Conservation (phyloP, 2,888 invertebrate genomes). For the Hymenopus coronatus region DNA sequence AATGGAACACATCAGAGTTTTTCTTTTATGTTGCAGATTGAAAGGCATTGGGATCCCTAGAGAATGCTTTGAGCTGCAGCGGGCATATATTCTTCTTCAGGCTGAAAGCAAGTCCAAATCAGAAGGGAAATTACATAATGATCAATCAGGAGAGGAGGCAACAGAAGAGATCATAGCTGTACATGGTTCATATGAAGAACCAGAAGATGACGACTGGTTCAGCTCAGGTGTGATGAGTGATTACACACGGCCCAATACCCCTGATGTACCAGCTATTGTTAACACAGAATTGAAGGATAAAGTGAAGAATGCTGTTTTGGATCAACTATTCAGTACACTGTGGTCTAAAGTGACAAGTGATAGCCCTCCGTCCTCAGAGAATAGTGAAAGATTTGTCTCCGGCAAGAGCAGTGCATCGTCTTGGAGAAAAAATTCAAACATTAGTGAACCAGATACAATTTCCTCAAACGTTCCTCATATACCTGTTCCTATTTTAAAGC, state of each 20-base stretch:
- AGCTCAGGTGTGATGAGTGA: background rate
- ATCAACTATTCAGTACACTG: constrained; percentile 11
- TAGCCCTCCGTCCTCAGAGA: background rate
- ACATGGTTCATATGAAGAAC: constrained; percentile 3
- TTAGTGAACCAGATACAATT: background rate
- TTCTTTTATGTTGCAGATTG: background rate
- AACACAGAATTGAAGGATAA: background rate
- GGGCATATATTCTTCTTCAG: background rate
- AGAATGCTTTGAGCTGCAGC: background rate
- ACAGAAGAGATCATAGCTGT: constrained; percentile 9
- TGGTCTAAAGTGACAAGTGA: constrained; percentile 12
- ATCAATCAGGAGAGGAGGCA: background rate
- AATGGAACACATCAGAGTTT: background rate
- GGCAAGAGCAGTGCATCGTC: background rate
- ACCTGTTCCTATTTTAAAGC: background rate
- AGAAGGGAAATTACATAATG: too few relatives aligned
- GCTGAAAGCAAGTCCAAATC: background rate
- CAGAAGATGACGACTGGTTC: background rate
- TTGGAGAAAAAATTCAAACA: background rate
- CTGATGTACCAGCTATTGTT: background rate
- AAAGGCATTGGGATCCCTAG: background rate
- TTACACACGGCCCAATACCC: background rate
- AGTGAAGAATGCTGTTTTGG: constrained; percentile 11
- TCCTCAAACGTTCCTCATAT: background rate
- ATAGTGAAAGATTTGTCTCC: background rate